Conservation (phyloP, 2,113 vertebrate genomes). For the Pyxicephalus adspersus region DNA sequence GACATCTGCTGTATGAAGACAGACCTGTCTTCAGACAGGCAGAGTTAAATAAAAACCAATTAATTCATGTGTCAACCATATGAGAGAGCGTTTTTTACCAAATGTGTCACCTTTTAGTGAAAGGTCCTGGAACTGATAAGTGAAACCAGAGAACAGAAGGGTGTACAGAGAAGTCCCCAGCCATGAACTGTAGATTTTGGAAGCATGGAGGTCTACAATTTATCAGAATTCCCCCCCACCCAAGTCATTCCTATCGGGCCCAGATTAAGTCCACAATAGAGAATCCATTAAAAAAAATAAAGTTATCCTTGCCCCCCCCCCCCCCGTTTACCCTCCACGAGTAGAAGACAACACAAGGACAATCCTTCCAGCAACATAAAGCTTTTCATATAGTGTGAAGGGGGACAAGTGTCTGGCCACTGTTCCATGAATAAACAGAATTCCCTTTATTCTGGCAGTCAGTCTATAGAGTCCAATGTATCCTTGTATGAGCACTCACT, state of each 20-base stretch:
- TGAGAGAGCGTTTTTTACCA: neutral
- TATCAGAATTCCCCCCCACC: neutral
- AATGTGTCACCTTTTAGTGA: neutral
- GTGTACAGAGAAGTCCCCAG: neutral
- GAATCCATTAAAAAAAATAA: no score
- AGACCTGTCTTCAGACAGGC: no score
- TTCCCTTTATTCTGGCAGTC: neutral
- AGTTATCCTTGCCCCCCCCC: neutral
- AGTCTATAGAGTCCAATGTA: conserved; percentile 17
- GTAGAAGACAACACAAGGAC: conserved; percentile 8
- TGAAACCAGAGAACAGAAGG: neutral
- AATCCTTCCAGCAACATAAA: conserved; percentile 25
- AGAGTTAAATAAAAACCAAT: neutral
- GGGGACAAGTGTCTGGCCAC: conserved; percentile 1
- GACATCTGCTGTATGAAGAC: no score
- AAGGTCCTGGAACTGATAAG: neutral
- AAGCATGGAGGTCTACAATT: neutral
- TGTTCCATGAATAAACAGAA: neutral
- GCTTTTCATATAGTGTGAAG: conserved; percentile 11
- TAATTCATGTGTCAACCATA: neutral
- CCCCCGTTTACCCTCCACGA: conserved; percentile 14
- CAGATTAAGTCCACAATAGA: neutral
- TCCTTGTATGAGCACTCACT: conserved; percentile 66
- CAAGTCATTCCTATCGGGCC: neutral
- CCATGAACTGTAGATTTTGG: neutral